Evolutionary conservation across 2,797 vertebrate species (phyloP).

Genomic region (Clarias fuscus): DNA sequence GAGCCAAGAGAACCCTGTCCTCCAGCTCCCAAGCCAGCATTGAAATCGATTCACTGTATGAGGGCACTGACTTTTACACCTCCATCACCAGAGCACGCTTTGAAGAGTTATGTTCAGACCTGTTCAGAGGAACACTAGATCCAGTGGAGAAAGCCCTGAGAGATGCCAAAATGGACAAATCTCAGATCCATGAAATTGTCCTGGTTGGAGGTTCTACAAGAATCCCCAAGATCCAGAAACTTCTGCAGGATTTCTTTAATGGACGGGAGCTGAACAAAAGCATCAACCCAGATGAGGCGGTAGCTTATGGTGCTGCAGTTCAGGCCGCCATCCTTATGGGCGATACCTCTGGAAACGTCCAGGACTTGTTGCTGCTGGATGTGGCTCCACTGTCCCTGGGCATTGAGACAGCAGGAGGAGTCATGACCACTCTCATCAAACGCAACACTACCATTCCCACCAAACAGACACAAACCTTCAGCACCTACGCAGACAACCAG

Average conservation of each 20-base stretch:
- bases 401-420: constrained; percentile 41
- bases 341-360: constrained; percentile 42
- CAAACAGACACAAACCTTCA: neutral
- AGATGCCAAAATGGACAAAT: constrained; percentile 25
- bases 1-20: no score
- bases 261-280: neutral
- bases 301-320: constrained; percentile 29
- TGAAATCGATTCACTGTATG: no score
- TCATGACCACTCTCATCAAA: constrained; percentile 40
- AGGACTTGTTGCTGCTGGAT: constrained; percentile 43
- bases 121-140: constrained; percentile 16
- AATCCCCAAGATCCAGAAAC: constrained; percentile 44
- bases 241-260: constrained; percentile 31
- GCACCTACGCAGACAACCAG: constrained; percentile 34
- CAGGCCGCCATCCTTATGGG: constrained; percentile 44
- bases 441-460: neutral
- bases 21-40: no score
- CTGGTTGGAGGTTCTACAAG: constrained; percentile 37
- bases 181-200: constrained; percentile 28
- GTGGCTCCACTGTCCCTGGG: constrained; percentile 19
- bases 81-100: constrained; percentile 10
- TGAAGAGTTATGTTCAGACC: neutral
- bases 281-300: constrained; percentile 19
- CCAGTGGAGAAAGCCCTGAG: constrained; percentile 6
- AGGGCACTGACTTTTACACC: constrained; percentile 26